A percentile compares a stretch with the other conserved stretches of the same genome.
phyloP scores from a whole-genome alignment of 2,113 vertebrate species.

The Bettongia penicillata region DNA sequence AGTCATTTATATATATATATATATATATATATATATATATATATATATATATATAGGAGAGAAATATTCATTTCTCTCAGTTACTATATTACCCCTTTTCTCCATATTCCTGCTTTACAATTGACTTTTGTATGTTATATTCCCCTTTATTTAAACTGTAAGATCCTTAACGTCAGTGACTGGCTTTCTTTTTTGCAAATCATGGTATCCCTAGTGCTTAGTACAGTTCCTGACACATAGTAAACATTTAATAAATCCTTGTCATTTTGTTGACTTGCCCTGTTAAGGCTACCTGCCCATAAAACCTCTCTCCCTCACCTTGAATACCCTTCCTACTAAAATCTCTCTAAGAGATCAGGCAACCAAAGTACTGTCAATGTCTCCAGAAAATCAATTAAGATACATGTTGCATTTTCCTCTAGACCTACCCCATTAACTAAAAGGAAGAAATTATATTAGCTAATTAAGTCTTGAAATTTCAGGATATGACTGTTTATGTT shows the following conservation, averaged over 20 bases:
- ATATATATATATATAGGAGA: too few relatives aligned
- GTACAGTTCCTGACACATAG: not conserved
- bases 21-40: too few relatives aligned
- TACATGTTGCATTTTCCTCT: not conserved
- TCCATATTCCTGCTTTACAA: not conserved
- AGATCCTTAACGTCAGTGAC: not conserved
- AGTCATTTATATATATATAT: too few relatives aligned
- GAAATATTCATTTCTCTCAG: too few relatives aligned
- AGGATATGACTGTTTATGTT: not conserved
- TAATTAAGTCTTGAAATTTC: not conserved
- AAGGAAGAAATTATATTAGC: not conserved
- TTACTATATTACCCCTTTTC: not conserved
- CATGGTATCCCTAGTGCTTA: not conserved
- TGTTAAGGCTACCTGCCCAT: not conserved
- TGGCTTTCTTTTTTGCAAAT: not conserved
- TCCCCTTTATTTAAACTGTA: not conserved
- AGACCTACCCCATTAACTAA: not conserved
- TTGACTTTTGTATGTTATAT: not conserved
- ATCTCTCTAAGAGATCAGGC: not conserved
- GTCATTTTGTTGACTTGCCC: not conserved
- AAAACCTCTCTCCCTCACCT: not conserved
- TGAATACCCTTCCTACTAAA: not conserved
- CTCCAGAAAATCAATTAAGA: not conserved
- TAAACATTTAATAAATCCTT: not conserved
- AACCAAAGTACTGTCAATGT: not conserved